phyloP scores from a whole-genome alignment of 2,888 invertebrate species.

The Brachyptera risi region DNA sequence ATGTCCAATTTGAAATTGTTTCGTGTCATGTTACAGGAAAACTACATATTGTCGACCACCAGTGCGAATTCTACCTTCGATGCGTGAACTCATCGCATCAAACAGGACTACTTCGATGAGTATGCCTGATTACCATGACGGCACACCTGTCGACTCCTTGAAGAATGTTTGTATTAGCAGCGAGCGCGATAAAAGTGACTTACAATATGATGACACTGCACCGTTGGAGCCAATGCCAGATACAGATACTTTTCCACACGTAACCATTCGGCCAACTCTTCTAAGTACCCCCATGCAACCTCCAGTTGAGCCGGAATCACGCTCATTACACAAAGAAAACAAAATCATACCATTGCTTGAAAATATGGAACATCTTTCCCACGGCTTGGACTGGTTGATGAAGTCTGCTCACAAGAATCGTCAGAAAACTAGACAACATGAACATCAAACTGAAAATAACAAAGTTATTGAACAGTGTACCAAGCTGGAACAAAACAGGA shows the following conservation, averaged over 20 bases:
- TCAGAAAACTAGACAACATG: background rate
- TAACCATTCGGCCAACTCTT: background rate
- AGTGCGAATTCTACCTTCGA: background rate
- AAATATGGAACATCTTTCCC: no score
- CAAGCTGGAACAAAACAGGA: no score
- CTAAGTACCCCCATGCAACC: no score
- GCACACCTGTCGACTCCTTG: no score
- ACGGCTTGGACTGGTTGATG: conserved; percentile 5
- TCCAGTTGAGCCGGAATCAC: no score
- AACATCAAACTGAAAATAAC: background rate
- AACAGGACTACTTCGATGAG: background rate
- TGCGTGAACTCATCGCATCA: background rate
- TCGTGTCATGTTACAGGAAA: background rate
- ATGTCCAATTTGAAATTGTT: background rate
- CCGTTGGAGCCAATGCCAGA: conserved; percentile 6
- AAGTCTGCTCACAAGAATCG: background rate
- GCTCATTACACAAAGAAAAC: no score
- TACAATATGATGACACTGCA: background rate
- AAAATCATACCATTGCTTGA: no score
- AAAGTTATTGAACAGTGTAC: background rate
- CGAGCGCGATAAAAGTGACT: no score
- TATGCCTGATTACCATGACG: background rate
- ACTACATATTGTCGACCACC: background rate
- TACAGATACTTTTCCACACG: background rate
- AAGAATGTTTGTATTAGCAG: no score